A percentile compares a stretch with the other conserved stretches of the same genome.
Conservation (phyloP, 1,140 invertebrate genomes). For the Philopotamus ludificatus region DNA sequence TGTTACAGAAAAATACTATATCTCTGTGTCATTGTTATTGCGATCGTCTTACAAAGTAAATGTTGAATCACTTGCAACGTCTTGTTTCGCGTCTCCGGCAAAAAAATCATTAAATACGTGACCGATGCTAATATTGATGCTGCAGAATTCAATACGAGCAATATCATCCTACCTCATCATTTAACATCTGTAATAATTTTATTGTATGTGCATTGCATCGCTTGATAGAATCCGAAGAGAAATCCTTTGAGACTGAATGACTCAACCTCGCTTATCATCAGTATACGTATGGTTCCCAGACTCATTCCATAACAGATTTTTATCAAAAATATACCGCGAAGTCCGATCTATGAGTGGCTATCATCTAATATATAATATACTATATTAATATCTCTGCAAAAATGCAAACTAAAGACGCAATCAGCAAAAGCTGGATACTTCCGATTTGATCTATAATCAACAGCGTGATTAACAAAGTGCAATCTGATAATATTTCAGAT, state of each 20-base stretch:
- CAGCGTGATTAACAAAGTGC: conserved; percentile 31
- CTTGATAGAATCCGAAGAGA: conserved; percentile 36
- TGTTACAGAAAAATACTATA: too few species aligned
- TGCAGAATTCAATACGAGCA: conserved; percentile 36
- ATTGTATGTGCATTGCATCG: conserved; percentile 37
- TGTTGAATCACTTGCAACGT: conserved; percentile 37
- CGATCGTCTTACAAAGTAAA: conserved; percentile 23
- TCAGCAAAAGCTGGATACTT: conserved; percentile 29
- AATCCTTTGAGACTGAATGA: conserved; percentile 36
- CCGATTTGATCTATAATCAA: conserved; percentile 36
- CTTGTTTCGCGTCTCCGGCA: conserved; percentile 38
- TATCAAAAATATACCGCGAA: conserved; percentile 32
- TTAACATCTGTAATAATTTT: conserved; percentile 37
- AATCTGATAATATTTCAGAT: conserved; percentile 30
- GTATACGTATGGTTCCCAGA: conserved; percentile 21
- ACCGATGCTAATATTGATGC: conserved; percentile 29
- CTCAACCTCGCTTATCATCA: conserved; percentile 39
- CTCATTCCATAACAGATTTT: conserved; percentile 37
- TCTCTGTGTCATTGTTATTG: conserved; percentile 1
- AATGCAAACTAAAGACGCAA: conserved; percentile 29
- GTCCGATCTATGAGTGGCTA: conserved; percentile 30
- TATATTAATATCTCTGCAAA: conserved; percentile 26
- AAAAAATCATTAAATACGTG: conserved; percentile 26
- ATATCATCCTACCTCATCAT: conserved; percentile 20
- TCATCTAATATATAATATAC: conserved; percentile 16